phyloP scores from a whole-genome alignment of 23 tunicate genomes.

The Aplidium turbinatum region DNA sequence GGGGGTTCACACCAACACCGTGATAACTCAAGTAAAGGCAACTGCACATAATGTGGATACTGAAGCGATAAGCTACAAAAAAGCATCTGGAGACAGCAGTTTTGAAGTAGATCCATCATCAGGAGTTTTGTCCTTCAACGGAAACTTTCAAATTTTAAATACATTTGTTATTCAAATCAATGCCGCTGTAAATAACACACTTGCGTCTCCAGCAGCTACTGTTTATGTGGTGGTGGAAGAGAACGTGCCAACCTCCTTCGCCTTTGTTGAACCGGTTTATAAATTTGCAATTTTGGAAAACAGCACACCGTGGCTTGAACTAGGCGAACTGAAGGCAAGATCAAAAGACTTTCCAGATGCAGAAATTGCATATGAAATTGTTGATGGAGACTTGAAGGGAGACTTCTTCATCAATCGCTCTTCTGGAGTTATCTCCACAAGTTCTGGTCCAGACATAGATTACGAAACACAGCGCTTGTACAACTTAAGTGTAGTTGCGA shows the following conservation, averaged over 20 bases:
- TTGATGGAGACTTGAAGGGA: conserved; percentile 28
- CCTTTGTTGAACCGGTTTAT: not conserved
- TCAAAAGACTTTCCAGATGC: not conserved
- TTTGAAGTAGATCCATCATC: conserved; percentile 38
- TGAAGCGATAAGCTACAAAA: conserved; percentile 10
- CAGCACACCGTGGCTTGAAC: not conserved
- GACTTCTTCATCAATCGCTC: conserved; percentile 21
- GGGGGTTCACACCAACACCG: not conserved
- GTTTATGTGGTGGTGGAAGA: conserved; percentile 22
- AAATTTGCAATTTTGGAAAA: conserved; percentile 27
- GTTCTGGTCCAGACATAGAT: not conserved
- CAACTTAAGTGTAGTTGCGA: conserved; percentile 37
- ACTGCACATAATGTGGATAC: not conserved
- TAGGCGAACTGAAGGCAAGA: conserved; percentile 9
- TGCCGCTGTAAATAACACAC: not conserved
- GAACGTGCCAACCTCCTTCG: not conserved
- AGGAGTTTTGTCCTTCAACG: conserved; percentile 16
- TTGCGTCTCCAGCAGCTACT: conserved; percentile 7
- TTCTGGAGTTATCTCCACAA: conserved; percentile 28
- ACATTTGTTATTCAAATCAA: not conserved
- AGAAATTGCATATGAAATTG: conserved; percentile 26
- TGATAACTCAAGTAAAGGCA: conserved; percentile 22
- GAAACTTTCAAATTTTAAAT: not conserved
- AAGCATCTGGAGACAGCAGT: conserved; percentile 14
- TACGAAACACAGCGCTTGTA: conserved; percentile 5